Evolutionary conservation across 2,113 vertebrate genomes (phyloP).

Genomic region (Colius striatus): DNA sequence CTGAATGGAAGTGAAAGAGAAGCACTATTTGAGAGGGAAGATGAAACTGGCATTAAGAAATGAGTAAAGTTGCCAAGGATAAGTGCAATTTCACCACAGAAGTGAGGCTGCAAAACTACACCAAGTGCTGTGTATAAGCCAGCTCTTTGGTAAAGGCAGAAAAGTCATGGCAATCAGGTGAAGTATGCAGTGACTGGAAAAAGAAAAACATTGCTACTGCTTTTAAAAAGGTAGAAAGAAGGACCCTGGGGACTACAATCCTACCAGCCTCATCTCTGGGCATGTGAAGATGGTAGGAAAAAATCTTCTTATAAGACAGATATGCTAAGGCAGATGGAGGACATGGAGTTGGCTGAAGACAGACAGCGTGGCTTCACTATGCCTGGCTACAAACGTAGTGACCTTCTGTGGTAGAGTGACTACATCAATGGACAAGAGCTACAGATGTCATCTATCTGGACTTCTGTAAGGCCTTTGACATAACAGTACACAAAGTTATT

Average conservation of each 20-base stretch:
- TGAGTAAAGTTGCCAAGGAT: background rate
- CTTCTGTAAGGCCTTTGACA: background rate
- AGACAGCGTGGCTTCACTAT: background rate
- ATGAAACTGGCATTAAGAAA: background rate
- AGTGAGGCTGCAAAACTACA: fast-evolving
- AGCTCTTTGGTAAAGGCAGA: background rate
- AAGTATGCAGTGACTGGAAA: background rate
- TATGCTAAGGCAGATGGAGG: background rate
- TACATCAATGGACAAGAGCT: background rate
- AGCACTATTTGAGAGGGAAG: background rate
- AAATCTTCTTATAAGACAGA: background rate
- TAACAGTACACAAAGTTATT: fast-evolving
- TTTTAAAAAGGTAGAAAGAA: background rate
- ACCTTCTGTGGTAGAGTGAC: background rate
- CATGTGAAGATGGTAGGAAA: background rate
- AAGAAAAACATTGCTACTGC: background rate
- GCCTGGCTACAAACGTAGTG: background rate
- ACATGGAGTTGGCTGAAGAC: background rate
- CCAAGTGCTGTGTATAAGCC: background rate
- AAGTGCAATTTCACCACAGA: background rate
- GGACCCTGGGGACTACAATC: background rate
- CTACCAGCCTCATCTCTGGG: background rate
- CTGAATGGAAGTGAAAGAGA: background rate
- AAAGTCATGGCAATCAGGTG: background rate
- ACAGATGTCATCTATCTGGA: too few relatives aligned